These are phyloP conservation scores for Prorops nasuta DNA, from an alignment of 1,140 invertebrate species.

Conservation along the genomic window DNA sequence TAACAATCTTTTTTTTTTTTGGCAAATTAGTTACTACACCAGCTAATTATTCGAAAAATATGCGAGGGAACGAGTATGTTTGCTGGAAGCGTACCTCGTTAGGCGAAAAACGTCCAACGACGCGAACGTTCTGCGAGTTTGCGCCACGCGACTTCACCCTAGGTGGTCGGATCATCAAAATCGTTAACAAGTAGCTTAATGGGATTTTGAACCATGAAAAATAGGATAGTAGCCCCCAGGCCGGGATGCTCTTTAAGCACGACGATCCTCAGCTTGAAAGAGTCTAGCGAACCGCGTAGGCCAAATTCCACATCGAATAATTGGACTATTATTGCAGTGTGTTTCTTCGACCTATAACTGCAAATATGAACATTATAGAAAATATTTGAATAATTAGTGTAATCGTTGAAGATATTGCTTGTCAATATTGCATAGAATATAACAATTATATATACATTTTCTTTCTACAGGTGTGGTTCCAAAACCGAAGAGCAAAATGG, in stretches of 20 bases:
- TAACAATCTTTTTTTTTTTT: too few species aligned
- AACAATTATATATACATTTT: background rate
- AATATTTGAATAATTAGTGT: too few species aligned
- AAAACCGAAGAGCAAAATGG: conserved; percentile 97
- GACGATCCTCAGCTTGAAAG: conserved; percentile 20
- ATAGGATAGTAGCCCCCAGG: conserved; percentile 19
- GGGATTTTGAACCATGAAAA: conserved; percentile 29
- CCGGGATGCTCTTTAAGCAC: conserved; percentile 17
- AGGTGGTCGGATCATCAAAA: conserved; percentile 38
- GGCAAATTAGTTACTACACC: background rate
- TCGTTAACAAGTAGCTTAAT: conserved; percentile 47
- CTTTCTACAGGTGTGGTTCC: conserved; percentile 98
- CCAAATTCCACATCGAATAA: conserved; percentile 10
- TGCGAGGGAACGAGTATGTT: background rate
- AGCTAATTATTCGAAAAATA: background rate
- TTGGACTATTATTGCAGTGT: too few species aligned
- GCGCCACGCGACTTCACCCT: conserved; percentile 38
- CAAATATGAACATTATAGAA: too few species aligned
- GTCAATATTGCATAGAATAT: too few species aligned
- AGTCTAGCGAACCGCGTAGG: conserved; percentile 6
- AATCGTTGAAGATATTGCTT: too few species aligned
- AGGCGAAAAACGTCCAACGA: conserved; percentile 35
- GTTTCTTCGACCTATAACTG: too few species aligned
- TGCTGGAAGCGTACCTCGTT: conserved; percentile 32
- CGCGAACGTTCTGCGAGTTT: conserved; percentile 16